A percentile compares a stretch with the other conserved stretches of the same genome.
Evolutionary conservation across 2,113 vertebrate species (phyloP).

Genomic region (Hippolais icterina): DNA sequence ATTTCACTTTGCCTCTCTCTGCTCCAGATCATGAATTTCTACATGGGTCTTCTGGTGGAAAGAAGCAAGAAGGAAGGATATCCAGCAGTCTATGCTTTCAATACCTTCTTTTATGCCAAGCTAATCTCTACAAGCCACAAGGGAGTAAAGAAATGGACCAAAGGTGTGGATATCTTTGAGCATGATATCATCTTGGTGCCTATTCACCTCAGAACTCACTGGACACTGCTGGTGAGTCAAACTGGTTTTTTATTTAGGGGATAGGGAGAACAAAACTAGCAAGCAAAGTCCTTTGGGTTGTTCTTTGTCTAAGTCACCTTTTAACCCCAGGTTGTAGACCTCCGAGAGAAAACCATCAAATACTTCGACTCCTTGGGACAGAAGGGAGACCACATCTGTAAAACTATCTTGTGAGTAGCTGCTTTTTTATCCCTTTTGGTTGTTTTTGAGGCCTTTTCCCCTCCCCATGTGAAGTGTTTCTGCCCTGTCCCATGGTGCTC

Average conservation of each 20-base stretch:
- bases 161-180: slow-evolving; percentile 84
- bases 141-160: slow-evolving; percentile 90
- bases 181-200: slow-evolving; percentile 88
- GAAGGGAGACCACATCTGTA: slow-evolving; percentile 83
- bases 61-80: slow-evolving; percentile 73
- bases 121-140: slow-evolving; percentile 78
- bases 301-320: not conserved
- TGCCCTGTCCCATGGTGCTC: not conserved
- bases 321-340: slow-evolving; percentile 82
- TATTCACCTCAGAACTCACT: slow-evolving; percentile 86
- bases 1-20: not conserved
- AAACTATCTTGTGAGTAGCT: slow-evolving; percentile 84
- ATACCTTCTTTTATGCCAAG: slow-evolving; percentile 91
- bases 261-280: not conserved
- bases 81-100: slow-evolving; percentile 84
- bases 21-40: slow-evolving; percentile 92
- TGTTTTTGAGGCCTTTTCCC: not conserved
- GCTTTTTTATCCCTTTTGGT: not conserved
- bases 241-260: not conserved
- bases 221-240: slow-evolving; percentile 88
- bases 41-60: slow-evolving; percentile 87
- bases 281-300: not conserved
- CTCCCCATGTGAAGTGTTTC: not conserved
- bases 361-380: slow-evolving; percentile 89
- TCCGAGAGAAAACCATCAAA: slow-evolving; percentile 80